Evolutionary conservation across 2,888 invertebrate genomes (phyloP), one percentile per base, ranked within the genome.

Genomic region (Eulithis prunata): DNA sequence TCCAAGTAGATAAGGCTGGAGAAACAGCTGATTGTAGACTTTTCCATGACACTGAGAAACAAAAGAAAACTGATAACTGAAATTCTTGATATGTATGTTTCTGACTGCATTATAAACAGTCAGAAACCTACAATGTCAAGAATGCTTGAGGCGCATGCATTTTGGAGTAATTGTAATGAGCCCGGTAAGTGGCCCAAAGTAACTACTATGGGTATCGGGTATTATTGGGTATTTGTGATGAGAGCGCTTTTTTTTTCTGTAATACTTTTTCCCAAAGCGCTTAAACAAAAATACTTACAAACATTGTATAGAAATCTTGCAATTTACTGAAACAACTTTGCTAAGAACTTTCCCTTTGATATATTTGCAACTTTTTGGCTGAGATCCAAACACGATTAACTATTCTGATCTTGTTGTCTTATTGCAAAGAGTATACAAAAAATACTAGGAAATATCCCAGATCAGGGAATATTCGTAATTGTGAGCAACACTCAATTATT

Each of bases 1-100:
- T 87, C 84, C 2, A 87, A 47, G 0, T 84, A 62, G 0, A 87
- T 77, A 2, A 84, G 63, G 62, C 70, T 75, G 12, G 69, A 74
- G 12, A 83, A 79, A 58, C 71, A 70, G 7, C 53, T 49, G 13
- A 74, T 71, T 0, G 83, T 79, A 36, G 57, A 36, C 52, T 32
- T 51, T 14, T 45, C 46, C 58, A 66, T 66, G 5, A 3, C 11
- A 11, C 49, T 49, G 49, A 21, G 4, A 47, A 47, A 47, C 7
- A 47, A 14, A 14, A 1, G 5, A 6, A 2, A 2, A 32, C 3
- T 32, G 32, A 32, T 5, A 32, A 32, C 32, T 32, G 32, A 32
- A 32, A n/a, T n/a, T n/a, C 32, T 32, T 32, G 4, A 4, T 32
- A 32, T 3, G 32, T 32, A 32, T n/a, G n/a, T n/a, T n/a, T n/a